Evolutionary conservation across 2,113 vertebrate genomes (phyloP), one percentile per base, ranked within the genome.

Genomic region (Columba livia): DNA sequence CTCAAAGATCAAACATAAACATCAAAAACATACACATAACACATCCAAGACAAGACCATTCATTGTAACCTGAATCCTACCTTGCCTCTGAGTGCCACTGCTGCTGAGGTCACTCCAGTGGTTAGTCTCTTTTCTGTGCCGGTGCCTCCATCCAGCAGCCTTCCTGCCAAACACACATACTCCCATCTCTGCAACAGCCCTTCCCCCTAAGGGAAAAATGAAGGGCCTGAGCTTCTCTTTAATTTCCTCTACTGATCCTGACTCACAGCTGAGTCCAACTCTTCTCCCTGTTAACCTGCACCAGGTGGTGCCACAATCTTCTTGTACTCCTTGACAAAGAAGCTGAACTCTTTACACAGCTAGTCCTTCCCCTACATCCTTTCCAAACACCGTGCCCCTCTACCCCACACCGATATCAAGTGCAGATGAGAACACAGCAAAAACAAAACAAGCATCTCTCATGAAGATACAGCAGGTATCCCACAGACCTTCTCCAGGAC

Each of bases 131-230:
- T 2, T 51, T 40, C 47, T 28, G 19, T 51, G 15, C 58, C 34
- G 34, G 13, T 82, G 23, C 53, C 38, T 65, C n/a, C 17, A 18
- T 7, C 15, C 38, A 21, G 12, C 44, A 80, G 21, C 18, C 48
- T 79, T 47, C 61, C 36, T 29, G 40, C n/a, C 11, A 85, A 51
- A 71, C 48, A 29, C 31, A 21, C 2, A 1, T 8, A 47, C 13
- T 70, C 5, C 10, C 29, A 42, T 38, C 21, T 66, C 60, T 44
- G 5, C 36, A 11, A 31, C 0, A 0, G 20, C 50, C 79, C 40
- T 51, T 62, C 9, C 18, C 15, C 4, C 10, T 29, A 12, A 2
- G 0, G 10, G 10, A 77, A 64, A 4, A 40, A 88, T 20, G 15
- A 40, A 54, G 3, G 5, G 4, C 17, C 32, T 56, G 11, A 4